Evolutionary conservation across 2,797 vertebrate genomes (phyloP).

Genomic region (Gallinago solitaria): DNA sequence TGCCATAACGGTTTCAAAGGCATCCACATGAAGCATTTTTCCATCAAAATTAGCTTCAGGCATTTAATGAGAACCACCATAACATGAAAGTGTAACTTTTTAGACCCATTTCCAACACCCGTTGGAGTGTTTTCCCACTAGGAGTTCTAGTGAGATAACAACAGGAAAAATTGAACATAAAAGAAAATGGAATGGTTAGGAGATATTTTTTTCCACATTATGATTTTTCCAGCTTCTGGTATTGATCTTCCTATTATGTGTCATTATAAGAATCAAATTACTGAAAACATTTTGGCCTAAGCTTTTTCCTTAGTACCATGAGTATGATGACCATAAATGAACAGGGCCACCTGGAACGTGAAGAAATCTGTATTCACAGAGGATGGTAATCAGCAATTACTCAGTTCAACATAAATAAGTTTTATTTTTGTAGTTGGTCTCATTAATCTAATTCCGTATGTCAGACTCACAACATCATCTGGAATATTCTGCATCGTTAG

Average conservation of each 20-base stretch:
- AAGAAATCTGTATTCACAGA: neutral
- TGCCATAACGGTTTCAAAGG: neutral
- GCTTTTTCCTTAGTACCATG: neutral
- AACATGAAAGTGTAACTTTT: neutral
- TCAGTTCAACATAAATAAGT: neutral
- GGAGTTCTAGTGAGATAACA: neutral
- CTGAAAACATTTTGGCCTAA: neutral
- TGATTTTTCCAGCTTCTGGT: neutral
- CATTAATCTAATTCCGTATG: neutral
- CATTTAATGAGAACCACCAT: neutral
- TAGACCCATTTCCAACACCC: neutral
- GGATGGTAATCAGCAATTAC: neutral
- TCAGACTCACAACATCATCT: neutral
- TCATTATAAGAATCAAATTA: neutral
- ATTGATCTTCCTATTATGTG: neutral
- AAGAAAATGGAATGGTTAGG: neutral
- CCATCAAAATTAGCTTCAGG: neutral
- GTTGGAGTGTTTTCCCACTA: neutral
- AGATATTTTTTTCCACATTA: neutral
- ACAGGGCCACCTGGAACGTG: neutral
- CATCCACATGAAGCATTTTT: neutral
- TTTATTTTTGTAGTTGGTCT: neutral
- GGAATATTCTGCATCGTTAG: neutral
- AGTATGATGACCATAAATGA: neutral
- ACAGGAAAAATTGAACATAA: neutral